Conservation (phyloP, 2,113 vertebrate genomes). For the Phodopus roborovskii region DNA sequence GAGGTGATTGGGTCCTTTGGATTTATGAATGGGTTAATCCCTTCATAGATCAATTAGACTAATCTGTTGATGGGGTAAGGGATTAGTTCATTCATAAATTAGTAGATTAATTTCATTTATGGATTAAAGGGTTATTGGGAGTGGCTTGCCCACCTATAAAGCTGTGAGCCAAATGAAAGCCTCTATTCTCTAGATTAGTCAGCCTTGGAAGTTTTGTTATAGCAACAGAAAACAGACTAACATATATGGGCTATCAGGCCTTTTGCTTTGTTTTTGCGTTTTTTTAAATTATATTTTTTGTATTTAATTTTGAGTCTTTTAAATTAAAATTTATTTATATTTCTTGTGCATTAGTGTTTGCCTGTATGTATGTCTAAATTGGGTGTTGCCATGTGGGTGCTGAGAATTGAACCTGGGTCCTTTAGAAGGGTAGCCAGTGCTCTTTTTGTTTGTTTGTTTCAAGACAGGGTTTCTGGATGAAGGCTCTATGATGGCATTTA, state of each 20-base stretch:
- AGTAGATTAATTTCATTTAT: background rate
- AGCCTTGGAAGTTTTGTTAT: background rate
- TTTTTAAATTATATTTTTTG: background rate
- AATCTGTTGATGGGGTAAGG: background rate
- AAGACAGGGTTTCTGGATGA: background rate
- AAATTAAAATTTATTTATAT: background rate
- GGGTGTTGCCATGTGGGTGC: background rate
- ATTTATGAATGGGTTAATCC: background rate
- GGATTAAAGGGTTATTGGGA: background rate
- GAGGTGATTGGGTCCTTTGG: too few species aligned
- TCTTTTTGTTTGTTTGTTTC: background rate
- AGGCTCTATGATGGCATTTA: too few species aligned
- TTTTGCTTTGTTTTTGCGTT: background rate
- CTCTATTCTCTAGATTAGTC: background rate
- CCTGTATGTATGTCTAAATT: background rate
- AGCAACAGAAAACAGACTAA: background rate
- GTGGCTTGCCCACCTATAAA: background rate
- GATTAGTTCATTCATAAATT: background rate
- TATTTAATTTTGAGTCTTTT: background rate
- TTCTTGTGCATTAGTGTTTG: too few species aligned
- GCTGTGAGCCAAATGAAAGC: background rate
- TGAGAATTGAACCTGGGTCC: background rate
- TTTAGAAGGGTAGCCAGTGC: background rate
- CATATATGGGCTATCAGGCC: too few species aligned
- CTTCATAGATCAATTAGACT: background rate